Conservation (phyloP, 2,888 invertebrate genomes). For the Apamea sordens region DNA sequence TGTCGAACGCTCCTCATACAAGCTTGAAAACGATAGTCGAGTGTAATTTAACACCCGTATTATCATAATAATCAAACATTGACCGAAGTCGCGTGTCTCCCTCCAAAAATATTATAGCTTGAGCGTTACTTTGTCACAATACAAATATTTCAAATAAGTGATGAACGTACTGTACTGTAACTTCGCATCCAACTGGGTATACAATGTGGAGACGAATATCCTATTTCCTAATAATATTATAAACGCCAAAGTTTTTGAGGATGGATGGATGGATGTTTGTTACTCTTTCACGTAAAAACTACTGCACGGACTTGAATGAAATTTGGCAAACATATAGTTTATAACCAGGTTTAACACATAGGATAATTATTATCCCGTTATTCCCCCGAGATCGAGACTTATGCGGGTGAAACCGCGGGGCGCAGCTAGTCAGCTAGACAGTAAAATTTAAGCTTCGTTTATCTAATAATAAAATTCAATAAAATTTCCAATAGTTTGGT, state of each 20-base stretch:
- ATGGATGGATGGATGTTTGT: neutral
- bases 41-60: neutral
- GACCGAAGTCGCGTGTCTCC: conserved; percentile 19
- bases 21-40: neutral
- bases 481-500: neutral
- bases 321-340: too few relatives aligned
- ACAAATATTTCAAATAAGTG: neutral
- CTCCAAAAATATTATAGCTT: conserved; percentile 18
- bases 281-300: neutral
- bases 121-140: neutral
- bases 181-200: neutral
- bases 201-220: too few relatives aligned
- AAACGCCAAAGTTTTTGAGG: neutral
- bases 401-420: too few relatives aligned
- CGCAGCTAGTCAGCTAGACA: neutral
- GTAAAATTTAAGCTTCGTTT: neutral
- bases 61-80: conserved; percentile 34
- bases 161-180: neutral
- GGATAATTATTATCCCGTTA: neutral
- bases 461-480: neutral
- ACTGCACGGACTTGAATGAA: neutral
- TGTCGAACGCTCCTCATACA: neutral
- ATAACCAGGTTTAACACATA: neutral
- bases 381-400: neutral
- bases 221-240: neutral